These are phyloP conservation scores for Pedetes capensis DNA, from an alignment of 2,113 vertebrate species.

Conservation along the genomic window DNA sequence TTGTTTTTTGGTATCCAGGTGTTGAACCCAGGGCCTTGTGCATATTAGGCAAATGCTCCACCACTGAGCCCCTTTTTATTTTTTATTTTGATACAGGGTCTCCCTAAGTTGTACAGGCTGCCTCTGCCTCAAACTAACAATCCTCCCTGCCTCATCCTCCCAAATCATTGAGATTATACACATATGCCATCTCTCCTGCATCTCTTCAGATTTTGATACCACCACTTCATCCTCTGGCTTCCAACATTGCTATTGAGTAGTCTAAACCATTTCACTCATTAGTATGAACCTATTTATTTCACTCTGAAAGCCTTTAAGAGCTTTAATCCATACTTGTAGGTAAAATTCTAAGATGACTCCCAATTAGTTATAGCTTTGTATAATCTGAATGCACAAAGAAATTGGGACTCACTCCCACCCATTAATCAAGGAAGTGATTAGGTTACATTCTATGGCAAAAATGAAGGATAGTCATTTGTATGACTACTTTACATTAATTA, in stretches of 20 bases:
- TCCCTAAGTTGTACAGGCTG: too few species aligned
- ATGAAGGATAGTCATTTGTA: neutral
- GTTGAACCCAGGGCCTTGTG: too few species aligned
- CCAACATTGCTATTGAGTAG: neutral
- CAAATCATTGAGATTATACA: too few species aligned
- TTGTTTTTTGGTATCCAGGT: too few species aligned
- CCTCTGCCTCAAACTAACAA: too few species aligned
- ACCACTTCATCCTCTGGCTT: neutral
- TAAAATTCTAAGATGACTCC: slow-evolving; percentile 17
- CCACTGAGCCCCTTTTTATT: too few species aligned
- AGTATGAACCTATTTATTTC: neutral
- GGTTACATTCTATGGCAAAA: neutral
- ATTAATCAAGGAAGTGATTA: neutral
- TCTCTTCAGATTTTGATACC: neutral
- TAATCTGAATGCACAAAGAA: neutral
- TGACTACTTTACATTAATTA: neutral
- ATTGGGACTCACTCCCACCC: neutral
- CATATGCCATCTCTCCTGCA: too few species aligned
- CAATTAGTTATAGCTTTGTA: neutral
- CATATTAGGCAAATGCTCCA: too few species aligned
- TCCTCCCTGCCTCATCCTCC: too few species aligned
- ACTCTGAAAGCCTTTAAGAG: neutral
- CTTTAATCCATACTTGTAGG: neutral
- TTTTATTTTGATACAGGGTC: too few species aligned
- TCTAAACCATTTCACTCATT: neutral